Conservation (phyloP, 2,888 invertebrate genomes). For the Brachyptera risi region DNA sequence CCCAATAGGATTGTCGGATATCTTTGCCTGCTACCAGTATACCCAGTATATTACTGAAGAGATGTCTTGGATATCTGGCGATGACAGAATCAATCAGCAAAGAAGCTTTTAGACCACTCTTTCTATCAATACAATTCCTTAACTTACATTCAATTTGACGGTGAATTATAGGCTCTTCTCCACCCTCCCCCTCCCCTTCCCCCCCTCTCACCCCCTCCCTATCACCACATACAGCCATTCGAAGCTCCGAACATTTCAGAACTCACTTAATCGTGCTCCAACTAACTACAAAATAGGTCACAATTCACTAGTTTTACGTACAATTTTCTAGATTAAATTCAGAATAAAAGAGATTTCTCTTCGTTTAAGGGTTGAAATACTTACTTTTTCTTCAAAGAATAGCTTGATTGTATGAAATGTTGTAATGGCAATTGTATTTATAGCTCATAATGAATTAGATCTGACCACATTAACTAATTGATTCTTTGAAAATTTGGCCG, state of each 20-base stretch:
- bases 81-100: slow-evolving; percentile 28
- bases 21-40: background rate
- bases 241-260: background rate
- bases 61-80: slow-evolving; percentile 18
- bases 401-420: no score
- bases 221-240: no score
- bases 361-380: no score
- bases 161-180: slow-evolving; percentile 7
- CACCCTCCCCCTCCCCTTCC: background rate
- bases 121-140: slow-evolving; percentile 13
- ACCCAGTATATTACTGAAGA: background rate
- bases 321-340: no score
- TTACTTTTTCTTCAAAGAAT: no score
- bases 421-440: no score
- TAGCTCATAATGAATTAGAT: no score
- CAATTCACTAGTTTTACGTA: background rate
- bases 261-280: background rate
- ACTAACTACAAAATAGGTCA: background rate
- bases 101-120: slow-evolving; percentile 28
- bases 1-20: background rate
- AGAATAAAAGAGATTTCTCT: no score
- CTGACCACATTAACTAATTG: no score
- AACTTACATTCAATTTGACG: slow-evolving; percentile 1
- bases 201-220: no score
- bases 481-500: no score